Evolutionary conservation across 1,140 invertebrate genomes (phyloP).

Genomic region (Bacillus rossius): DNA sequence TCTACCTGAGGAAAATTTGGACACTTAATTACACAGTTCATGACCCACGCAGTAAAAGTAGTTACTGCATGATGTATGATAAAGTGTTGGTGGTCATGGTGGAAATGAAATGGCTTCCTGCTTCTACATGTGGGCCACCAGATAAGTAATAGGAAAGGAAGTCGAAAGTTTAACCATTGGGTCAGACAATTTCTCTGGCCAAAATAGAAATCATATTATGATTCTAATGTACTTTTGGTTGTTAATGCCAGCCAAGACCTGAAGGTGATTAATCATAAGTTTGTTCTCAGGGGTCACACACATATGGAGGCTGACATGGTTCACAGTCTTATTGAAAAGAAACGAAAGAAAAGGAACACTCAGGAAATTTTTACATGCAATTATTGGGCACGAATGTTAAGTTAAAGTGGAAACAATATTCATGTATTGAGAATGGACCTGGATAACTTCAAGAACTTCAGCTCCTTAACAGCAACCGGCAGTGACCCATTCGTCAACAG

Average conservation of each 20-base stretch:
- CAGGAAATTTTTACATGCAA: constrained; percentile 1
- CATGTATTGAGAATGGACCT: constrained; percentile 5
- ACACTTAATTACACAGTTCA: constrained; percentile 15
- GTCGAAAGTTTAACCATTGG: constrained; percentile 10
- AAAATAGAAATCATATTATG: constrained; percentile 16
- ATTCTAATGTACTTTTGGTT: constrained; percentile 10
- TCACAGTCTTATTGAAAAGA: constrained; percentile 11
- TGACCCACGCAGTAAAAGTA: constrained; percentile 2
- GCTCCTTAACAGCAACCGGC: no score
- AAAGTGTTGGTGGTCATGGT: constrained; percentile 11
- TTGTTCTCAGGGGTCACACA: constrained; percentile 11
- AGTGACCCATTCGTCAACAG: no score
- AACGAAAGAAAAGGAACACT: constrained; percentile 7
- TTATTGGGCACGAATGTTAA: constrained; percentile 8
- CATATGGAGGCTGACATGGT: constrained; percentile 16
- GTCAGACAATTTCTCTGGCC: constrained; percentile 12
- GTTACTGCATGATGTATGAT: constrained; percentile 13
- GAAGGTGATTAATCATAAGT: constrained; percentile 15
- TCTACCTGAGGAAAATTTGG: constrained; percentile 14
- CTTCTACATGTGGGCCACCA: constrained; percentile 9
- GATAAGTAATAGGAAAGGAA: neutral
- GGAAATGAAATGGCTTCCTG: constrained; percentile 15
- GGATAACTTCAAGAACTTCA: constrained; percentile 14
- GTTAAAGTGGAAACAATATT: neutral
- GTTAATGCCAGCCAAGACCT: constrained; percentile 8